Percentiles rank a stretch among this genome's conserved stretches.
Evolutionary conservation across 1,140 invertebrate species (phyloP).

Genomic region (Drusus annulatus): DNA sequence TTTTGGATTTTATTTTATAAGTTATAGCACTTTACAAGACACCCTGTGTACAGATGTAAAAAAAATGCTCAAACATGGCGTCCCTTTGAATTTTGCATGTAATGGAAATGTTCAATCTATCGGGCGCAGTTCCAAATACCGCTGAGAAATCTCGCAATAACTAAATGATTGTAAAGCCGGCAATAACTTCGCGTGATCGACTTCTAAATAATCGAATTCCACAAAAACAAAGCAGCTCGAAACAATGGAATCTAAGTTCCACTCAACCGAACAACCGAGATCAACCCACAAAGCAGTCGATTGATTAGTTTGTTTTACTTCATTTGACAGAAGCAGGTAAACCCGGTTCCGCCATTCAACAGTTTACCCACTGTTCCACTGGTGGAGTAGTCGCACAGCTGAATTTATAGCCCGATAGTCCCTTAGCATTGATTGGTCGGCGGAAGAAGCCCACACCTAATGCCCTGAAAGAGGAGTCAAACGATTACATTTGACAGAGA

Average conservation of each 20-base stretch:
- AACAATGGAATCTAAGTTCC: not conserved
- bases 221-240: not conserved
- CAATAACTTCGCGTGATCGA: not conserved
- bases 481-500: conserved; percentile 13
- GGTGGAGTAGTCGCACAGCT: not conserved
- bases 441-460: conserved; percentile 11
- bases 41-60: no score
- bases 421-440: conserved; percentile 17
- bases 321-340: not conserved
- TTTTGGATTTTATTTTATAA: no score
- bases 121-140: no score
- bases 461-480: not conserved
- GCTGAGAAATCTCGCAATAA: not conserved
- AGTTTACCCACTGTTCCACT: not conserved
- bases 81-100: no score
- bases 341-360: not conserved
- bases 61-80: no score
- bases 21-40: no score
- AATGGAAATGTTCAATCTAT: no score
- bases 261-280: not conserved
- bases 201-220: not conserved
- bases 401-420: conserved; percentile 3
- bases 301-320: not conserved
- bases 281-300: not conserved
- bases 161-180: not conserved